phyloP scores from a whole-genome alignment of 1,140 invertebrate species.

The Eriosoma lanigerum region DNA sequence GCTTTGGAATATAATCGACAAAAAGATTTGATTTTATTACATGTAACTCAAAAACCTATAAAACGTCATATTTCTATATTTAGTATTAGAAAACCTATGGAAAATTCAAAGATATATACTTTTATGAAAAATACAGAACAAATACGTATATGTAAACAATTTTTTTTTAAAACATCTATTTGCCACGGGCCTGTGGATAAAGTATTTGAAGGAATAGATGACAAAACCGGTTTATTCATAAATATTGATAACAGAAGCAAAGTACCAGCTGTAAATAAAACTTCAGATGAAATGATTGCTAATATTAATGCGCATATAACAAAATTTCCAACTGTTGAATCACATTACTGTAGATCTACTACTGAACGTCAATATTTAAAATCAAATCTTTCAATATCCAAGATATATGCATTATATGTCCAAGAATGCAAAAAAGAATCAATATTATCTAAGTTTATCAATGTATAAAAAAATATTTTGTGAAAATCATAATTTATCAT shows the following conservation, averaged over 20 bases:
- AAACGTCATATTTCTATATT: background rate
- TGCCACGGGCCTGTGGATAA: background rate
- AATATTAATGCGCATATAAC: conserved; percentile 50
- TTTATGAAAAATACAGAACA: background rate
- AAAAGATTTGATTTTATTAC: background rate
- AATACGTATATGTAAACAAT: conserved; percentile 1
- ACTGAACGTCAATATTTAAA: conserved; percentile 51
- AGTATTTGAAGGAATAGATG: background rate
- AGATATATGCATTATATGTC: conserved; percentile 54
- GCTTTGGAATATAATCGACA: background rate
- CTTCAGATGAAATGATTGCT: background rate
- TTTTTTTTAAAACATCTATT: conserved; percentile 3
- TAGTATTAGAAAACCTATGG: background rate
- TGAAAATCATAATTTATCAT: conserved; percentile 27
- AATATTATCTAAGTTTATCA: background rate
- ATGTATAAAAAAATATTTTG: conserved; percentile 16
- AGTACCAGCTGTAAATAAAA: background rate
- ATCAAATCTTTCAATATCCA: conserved; percentile 49
- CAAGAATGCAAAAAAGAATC: background rate
- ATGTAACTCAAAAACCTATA: background rate
- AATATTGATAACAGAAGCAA: background rate
- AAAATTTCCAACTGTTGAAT: conserved; percentile 52
- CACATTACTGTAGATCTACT: conserved; percentile 52
- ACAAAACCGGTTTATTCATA: background rate
- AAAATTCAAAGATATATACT: background rate